Conservation (phyloP, 53 echinoderm and acorn worm genomes). For the Mesocentrotus franciscanus region DNA sequence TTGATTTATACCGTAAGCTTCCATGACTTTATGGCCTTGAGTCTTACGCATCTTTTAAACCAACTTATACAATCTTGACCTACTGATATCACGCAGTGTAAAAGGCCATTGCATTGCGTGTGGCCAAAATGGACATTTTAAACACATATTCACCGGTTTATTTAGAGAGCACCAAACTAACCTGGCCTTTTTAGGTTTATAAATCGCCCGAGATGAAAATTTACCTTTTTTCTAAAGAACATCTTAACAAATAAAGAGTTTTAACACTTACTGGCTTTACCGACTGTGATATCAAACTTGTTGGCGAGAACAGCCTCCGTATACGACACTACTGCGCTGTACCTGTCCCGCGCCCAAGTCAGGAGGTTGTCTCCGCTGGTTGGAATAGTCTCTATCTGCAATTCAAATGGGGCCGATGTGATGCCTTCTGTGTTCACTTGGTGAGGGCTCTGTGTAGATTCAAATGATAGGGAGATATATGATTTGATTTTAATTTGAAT, state of each 20-base stretch:
- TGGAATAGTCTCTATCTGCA: conserved; percentile 34
- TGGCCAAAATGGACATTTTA: not conserved
- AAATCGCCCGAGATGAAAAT: not conserved
- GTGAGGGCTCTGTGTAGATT: conserved; percentile 37
- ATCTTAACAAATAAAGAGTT: too few relatives aligned
- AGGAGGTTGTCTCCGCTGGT: not conserved
- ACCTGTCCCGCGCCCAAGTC: conserved; percentile 46
- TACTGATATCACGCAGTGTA: too few relatives aligned
- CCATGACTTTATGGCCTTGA: too few relatives aligned
- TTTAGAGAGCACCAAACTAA: not conserved
- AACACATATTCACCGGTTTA: too few relatives aligned
- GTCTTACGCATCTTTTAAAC: too few relatives aligned
- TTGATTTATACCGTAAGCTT: too few relatives aligned
- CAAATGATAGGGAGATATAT: not conserved
- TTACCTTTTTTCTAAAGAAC: not conserved
- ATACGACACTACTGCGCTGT: conserved; percentile 43
- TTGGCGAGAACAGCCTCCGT: conserved; percentile 59
- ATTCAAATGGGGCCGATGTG: not conserved
- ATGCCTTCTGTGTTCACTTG: conserved; percentile 61
- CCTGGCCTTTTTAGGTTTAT: too few relatives aligned
- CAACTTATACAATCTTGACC: too few relatives aligned
- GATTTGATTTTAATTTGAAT: not conserved
- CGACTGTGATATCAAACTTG: conserved; percentile 61
- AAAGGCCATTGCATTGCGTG: not conserved
- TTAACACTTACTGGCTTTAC: conserved; percentile 62